Percentiles rank a stretch among this genome's conserved stretches.
These are phyloP conservation scores for Pampus argenteus DNA, from an alignment of 2,797 vertebrate species.

Conservation along the genomic window DNA sequence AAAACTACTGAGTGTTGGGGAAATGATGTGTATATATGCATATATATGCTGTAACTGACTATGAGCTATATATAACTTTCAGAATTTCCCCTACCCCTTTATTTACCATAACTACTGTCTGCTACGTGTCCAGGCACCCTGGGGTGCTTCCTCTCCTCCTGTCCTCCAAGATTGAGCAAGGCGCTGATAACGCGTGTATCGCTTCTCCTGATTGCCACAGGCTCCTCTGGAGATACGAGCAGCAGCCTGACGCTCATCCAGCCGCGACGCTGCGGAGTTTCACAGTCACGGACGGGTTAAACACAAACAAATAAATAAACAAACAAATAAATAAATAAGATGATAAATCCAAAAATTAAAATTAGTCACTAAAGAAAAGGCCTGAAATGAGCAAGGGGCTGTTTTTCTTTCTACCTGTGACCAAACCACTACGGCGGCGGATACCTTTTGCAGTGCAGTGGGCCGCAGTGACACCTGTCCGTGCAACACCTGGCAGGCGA, in stretches of 20 bases:
- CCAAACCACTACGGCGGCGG: not conserved
- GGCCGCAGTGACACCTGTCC: constrained; percentile 87
- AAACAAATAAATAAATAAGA: too few relatives aligned
- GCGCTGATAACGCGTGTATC: constrained; percentile 68
- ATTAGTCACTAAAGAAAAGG: too few relatives aligned
- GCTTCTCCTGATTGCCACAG: constrained; percentile 70
- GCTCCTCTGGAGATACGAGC: constrained; percentile 49
- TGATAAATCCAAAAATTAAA: too few relatives aligned
- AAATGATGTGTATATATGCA: not conserved
- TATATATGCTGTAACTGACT: not conserved
- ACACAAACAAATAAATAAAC: too few relatives aligned
- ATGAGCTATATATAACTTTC: constrained; percentile 4
- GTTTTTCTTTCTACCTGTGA: too few relatives aligned
- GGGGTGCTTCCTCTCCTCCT: constrained; percentile 58
- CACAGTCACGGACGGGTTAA: too few relatives aligned
- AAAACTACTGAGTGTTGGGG: not conserved
- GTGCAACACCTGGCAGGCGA: constrained; percentile 89
- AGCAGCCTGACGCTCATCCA: too few relatives aligned
- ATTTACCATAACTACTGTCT: constrained; percentile 22
- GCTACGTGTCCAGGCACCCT: constrained; percentile 13
- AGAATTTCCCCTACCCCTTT: constrained; percentile 20
- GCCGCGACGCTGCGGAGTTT: too few relatives aligned
- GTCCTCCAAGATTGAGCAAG: constrained; percentile 66
- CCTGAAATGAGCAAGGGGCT: too few relatives aligned
- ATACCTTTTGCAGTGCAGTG: constrained; percentile 6